Base-by-base conservation (phyloP, 1,140 invertebrate genomes). In the Zaprionus camerounensis region DNA sequence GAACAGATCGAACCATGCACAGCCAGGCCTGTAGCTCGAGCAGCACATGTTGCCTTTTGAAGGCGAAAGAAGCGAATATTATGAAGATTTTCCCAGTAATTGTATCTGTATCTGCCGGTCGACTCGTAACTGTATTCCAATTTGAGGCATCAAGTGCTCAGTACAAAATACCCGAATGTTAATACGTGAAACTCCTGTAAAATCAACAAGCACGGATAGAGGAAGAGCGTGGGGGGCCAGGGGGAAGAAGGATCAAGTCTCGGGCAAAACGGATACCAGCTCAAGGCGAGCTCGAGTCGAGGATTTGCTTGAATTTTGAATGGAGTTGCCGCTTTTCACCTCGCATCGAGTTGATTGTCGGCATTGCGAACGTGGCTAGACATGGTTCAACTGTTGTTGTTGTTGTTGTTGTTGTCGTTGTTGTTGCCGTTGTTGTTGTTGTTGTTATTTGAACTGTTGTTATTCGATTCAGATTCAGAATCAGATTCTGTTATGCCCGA, bases 341-440 rank as follows among this genome's bases (percentile, higher is more conserved):
- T 63, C 76, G 83, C 88, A 83, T 80, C 83, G 74, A 84, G 84
- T 84, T 87, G 84, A 87, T 86, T 83, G 83, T 86, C 78, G 84
- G 62, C 84, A 87, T 88, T 87, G 74, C 81, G 61, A 68, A 78
- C 66, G 76, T 78, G 73, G 58, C 59, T 69, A 65, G 66, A 71
- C 64, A 69, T 64, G 62, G 61, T 71, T 85, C 71, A 71, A 59
- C 61, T 67, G 7, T 24, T 53, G 24, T n/a, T 53, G 20, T 53
- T 65, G 46, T 53, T 57, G 51, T 28, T 56, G 38, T 44, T 31
- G 6, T 7, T 68, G 38, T 62, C 71, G 68, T 66, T 65, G 51
- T 44, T 81, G 67, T 38, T 74, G 44, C n/a, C n/a, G n/a, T 62
- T 76, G 68, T 66, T 65, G 51, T 44, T 81, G 67, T 38, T 74